Evolutionary conservation across 2,113 vertebrate species (phyloP), one percentile per base, ranked within the genome.

Genomic region (Silurus asotus): DNA sequence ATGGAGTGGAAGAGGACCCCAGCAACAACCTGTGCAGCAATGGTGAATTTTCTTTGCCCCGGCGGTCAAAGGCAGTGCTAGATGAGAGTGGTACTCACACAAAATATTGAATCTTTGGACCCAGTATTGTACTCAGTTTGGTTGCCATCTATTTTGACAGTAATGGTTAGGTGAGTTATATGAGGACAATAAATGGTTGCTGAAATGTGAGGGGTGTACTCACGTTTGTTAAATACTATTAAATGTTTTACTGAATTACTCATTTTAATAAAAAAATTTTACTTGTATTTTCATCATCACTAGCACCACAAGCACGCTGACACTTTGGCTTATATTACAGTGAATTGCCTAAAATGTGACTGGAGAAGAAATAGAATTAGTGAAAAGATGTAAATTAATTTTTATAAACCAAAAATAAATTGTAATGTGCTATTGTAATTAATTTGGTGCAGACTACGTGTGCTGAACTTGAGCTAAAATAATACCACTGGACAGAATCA

Each of bases 381-480:
- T n/a, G 20, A 51, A 76, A 53, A 76, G 4, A 0, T 28, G 2
- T 67, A 10, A 28, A 48, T 48, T 49, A 0, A 19, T 72, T 72
- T 48, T 72, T 8, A 72, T 19, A 45, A 45, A 70, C 15, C 62
- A 67, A 67, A 69, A 28, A 15, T 37, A 69, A 28, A 15, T 37
- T 37, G 45, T 14, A 70, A 70, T 74, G 45, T 49, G 48, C 49
- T 70, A 51, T 37, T 72, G 17, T 72, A 23, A 65, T 77, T 25
- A 2, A 48, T 13, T 64, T 76, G 67, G 13, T 55, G 14, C 13
- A 51, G 80, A 83, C 48, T 37, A 20, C 45, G 4, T 76, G 3
- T 84, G 13, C 45, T 65, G 23, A 76, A 51, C 9, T 61, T 8
- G 17, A 58, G 56, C 20, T 67, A 55, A 85, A 85, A 78, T 67